Base-by-base conservation (phyloP, 35 echinoderm and acorn worm genomes). In the Diadema setosum region DNA sequence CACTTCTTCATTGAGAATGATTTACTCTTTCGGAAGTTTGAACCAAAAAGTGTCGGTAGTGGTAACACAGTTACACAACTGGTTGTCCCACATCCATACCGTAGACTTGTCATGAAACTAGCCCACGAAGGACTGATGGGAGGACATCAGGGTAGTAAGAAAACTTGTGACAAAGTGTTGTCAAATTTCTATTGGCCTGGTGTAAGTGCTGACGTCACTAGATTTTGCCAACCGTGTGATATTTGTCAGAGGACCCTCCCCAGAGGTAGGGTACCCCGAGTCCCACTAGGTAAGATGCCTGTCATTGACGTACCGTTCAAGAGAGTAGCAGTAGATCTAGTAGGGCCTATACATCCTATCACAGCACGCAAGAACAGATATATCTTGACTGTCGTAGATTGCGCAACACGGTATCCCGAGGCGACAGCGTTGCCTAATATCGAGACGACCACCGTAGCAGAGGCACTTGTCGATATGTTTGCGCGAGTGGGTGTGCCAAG, bases 121-220 rank as follows among this genome's bases (percentile, higher is more conserved):
- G 84, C 90, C 58, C 90, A 87, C 69, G 90, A 92, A 65, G 50
- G 60, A 9, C 58, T 65, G 11, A 42, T 92, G 42, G 90, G 90
- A 12, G 90, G 90, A 64, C 84, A 92, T 70, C 75, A 81, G 45
- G 90, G 90, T 17, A 24, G 48, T 24, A 87, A 92, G 45, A 86
- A 82, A 32, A 92, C 90, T 4, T 14, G 50, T 26, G 55, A 87
- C 35, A 92, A 87, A 34, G 49, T 92, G 0, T 15, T 87, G 50
- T 18, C 18, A 18, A 39, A 63, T 45, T 92, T 92, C 81, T 86
- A 46, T 58, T 86, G 90, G 83, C 90, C 90, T 32, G 90, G 90
- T 65, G 64, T 87, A 24, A 43, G 44, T 42, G 75, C 83, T 1
- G 84, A 92, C 55, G 60, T 92, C 1, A 44, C 15, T 20, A 92